phyloP scores from a whole-genome alignment of 1,140 invertebrate genomes.

The Microplitis mediator region DNA sequence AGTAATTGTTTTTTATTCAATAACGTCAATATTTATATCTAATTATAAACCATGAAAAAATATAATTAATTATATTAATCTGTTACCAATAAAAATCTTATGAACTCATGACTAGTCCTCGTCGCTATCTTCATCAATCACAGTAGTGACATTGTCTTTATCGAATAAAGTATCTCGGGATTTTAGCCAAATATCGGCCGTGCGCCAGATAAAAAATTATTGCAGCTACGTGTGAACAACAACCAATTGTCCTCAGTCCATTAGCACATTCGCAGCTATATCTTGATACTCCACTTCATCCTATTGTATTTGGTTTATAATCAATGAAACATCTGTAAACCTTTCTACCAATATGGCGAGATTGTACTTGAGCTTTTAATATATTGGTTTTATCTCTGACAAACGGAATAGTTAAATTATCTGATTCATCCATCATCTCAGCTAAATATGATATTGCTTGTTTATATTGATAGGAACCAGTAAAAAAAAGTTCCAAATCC shows the following conservation, averaged over 20 bases:
- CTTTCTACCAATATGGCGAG: conserved; percentile 28
- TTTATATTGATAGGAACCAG: conserved; percentile 30
- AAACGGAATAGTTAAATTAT: too few relatives aligned
- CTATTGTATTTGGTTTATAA: too few relatives aligned
- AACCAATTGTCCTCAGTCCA: too few relatives aligned
- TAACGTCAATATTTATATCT: too few relatives aligned
- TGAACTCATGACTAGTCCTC: not conserved
- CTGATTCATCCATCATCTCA: conserved; percentile 17
- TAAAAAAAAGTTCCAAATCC: conserved; percentile 24
- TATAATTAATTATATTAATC: too few relatives aligned
- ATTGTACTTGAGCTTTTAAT: conserved; percentile 31
- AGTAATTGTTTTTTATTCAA: too few relatives aligned
- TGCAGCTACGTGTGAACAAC: conserved; percentile 29
- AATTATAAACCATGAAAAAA: too few relatives aligned
- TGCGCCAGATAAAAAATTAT: conserved; percentile 34
- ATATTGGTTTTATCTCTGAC: conserved; percentile 20
- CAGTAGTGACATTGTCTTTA: not conserved
- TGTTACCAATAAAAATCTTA: too few relatives aligned
- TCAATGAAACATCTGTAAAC: not conserved
- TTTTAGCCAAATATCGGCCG: conserved; percentile 31
- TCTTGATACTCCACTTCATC: too few relatives aligned
- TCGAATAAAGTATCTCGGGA: not conserved
- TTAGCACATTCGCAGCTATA: too few relatives aligned
- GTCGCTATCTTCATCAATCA: conserved; percentile 26
- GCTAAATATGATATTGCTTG: conserved; percentile 35